Evolutionary conservation across 2,797 vertebrate species (phyloP), one percentile per base, ranked within the genome.

Genomic region (Falco naumanni): DNA sequence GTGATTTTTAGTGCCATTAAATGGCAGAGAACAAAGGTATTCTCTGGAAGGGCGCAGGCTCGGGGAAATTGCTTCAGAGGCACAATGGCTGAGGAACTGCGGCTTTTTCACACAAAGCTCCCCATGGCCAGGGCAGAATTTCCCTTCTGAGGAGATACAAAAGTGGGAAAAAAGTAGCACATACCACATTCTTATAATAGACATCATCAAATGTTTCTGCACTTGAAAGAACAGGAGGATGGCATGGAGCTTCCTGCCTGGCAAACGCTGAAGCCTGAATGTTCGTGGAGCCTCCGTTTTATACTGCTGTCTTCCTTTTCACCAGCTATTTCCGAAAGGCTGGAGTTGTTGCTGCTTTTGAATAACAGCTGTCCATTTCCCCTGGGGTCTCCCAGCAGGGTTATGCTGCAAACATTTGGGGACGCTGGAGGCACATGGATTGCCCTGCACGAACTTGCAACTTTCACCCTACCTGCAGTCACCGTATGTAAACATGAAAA

Each of bases 81-180:
- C 34, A 65, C 4, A 21, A 66, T 3, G 18, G 60, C 61, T 78
- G 65, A 91, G 51, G 61, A 93, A 82, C 65, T 50, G 48, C 14
- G 84, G 75, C 69, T 94, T 92, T 88, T 92, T 63, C 60, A 87
- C 57, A 86, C 75, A 77, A 70, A 79, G 50, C 81, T 87, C 50
- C 66, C 76, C 53, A 26, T 7, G 74, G 57, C 60, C 81, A 87
- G 64, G 84, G 61, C 56, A 85, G 57, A 59, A 61, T 65, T 92
- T 86, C 72, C 57, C 70, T 71, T 79, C 66, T 68, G 41, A 94
- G 70, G 47, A 57, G 50, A 65, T 17, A 51, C 0, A 5, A 89
- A 88, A 63, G 80, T 47, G 60, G 21, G 24, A 78, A 75, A 69
- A 71, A 94, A 68, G 39, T 12, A 83, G 57, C n/a, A 53, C n/a